phyloP scores from a whole-genome alignment of 2,113 vertebrate genomes.

The Calypte anna region DNA sequence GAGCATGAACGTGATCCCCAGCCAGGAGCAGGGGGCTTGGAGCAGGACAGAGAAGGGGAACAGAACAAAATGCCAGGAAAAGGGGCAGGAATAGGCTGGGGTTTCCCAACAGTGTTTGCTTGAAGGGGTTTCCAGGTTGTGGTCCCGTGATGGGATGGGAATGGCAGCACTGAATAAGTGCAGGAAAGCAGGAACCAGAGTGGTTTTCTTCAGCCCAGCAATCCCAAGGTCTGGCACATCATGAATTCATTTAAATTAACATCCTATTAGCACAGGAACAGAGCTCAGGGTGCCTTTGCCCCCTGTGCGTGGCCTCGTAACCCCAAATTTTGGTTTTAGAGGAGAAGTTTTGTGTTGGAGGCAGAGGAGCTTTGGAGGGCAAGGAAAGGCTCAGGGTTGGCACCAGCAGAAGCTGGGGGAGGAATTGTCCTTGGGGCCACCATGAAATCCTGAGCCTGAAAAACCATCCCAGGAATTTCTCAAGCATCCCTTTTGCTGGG shows the following conservation, averaged over 20 bases:
- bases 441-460: neutral
- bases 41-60: neutral
- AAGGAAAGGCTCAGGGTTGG: neutral
- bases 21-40: neutral
- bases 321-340: neutral
- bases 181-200: neutral
- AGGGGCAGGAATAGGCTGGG: neutral
- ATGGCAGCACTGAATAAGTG: neutral
- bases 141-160: neutral
- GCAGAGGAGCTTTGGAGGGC: neutral
- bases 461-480: neutral
- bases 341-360: neutral
- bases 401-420: neutral
- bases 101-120: neutral
- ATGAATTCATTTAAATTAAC: neutral
- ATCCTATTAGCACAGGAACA: neutral
- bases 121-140: neutral
- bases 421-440: neutral
- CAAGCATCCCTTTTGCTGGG: neutral
- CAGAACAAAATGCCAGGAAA: neutral
- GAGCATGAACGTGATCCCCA: fast-evolving
- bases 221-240: neutral
- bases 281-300: neutral
- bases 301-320: fast-evolving
- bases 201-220: neutral